Base-by-base conservation (phyloP, 2,113 vertebrate species). In the Tenebrosternarchus preto region DNA sequence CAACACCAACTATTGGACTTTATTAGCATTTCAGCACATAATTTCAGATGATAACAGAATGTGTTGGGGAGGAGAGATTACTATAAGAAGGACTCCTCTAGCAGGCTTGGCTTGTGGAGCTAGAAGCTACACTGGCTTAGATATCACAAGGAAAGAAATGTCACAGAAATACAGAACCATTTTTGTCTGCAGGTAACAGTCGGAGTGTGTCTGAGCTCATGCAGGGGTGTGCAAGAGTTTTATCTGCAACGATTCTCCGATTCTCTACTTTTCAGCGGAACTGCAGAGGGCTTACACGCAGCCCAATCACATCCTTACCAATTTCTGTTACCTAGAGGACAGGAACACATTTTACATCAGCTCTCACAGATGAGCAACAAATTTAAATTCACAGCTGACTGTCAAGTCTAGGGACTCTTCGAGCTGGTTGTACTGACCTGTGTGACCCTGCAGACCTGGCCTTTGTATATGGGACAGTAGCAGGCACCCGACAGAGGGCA, bases 401-500 rank as follows among this genome's bases (percentile, higher is more conserved):
- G 43, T 50, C 8, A 50, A 50, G 43, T 46, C 5, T 46, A 15
- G 43, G 11, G 11, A 50, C 12, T 9, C 12, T 12, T 50, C n/a
- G 43, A 15, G 11, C 43, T 50, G 43, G 27, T 9, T 4, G 46
- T 7, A 22, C 92, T 84, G 83, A 99, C 97, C 68, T 94, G 95
- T 7, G 96, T 96, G 90, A 99, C 95, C 2, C 93, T 93, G 92
- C 98, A 99, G 87, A 96, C 93, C 78, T 99, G 96, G 6, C 97
- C 95, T 12, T 93, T 98, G 92, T 95, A 99, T 12, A 95, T 90
- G 0, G 96, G 96, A 64, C 90, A 93, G 89, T 99, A 99, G 86
- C 98, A 99, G 85, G 97, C 96, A 0, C 98, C 97, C 0, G 97
- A 98, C 27, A 99, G 94, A 0, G 98, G 98, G 80, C 97, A 99